Conservation (phyloP, 2,888 invertebrate genomes). For the Drosophila fulvimacula region DNA sequence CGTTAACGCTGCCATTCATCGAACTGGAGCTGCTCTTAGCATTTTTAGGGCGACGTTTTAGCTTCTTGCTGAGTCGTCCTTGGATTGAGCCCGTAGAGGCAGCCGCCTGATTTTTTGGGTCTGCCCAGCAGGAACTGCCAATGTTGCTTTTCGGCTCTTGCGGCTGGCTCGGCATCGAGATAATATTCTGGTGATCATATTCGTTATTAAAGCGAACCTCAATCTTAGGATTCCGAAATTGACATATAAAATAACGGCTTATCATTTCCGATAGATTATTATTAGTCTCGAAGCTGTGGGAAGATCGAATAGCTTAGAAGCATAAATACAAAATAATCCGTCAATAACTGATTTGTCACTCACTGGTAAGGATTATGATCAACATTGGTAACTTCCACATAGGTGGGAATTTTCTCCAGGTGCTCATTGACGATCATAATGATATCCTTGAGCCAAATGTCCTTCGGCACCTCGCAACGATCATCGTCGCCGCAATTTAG, state of each 20-base stretch:
- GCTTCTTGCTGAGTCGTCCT: background rate
- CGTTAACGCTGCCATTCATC: background rate
- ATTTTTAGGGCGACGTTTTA: background rate
- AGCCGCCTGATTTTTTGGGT: background rate
- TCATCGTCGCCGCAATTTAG: constrained; percentile 43
- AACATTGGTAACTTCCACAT: constrained; percentile 63
- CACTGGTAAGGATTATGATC: constrained; percentile 75
- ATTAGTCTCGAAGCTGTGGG: constrained; percentile 23
- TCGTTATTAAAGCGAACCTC: constrained; percentile 44
- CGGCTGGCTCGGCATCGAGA: background rate
- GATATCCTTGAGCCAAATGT: constrained; percentile 64
- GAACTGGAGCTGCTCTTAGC: background rate
- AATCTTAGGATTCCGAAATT: constrained; percentile 69
- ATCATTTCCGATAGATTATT: constrained; percentile 22
- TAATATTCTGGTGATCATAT: constrained; percentile 2
- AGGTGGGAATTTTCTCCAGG: constrained; percentile 73
- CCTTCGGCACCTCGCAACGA: constrained; percentile 46
- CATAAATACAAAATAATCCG: background rate
- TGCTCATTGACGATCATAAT: constrained; percentile 53
- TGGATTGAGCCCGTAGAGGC: background rate
- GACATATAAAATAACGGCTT: constrained; percentile 21
- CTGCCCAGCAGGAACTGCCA: background rate
- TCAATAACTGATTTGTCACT: constrained; percentile 19
- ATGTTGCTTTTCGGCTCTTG: background rate
- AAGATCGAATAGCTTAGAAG: background rate